Evolutionary conservation across 2,113 vertebrate genomes (phyloP).

Genomic region (Indicator maculatus): DNA sequence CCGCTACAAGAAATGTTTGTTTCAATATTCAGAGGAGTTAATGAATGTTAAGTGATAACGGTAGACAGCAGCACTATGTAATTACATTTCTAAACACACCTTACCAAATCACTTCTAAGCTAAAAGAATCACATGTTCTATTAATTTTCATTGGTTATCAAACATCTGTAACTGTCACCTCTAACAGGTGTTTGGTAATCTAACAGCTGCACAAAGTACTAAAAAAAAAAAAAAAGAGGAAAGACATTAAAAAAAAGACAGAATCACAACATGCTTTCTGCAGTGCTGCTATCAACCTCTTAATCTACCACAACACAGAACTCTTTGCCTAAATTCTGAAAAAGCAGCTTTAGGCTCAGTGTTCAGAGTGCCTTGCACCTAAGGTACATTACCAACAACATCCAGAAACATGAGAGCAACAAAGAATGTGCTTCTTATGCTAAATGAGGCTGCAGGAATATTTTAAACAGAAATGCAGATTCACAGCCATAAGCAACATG

Average conservation of each 20-base stretch:
- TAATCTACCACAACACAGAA: background rate
- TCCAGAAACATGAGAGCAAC: background rate
- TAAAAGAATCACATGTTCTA: conserved; percentile 53
- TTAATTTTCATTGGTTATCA: conserved; percentile 64
- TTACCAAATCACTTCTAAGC: conserved; percentile 48
- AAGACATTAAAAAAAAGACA: background rate
- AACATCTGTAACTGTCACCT: conserved; percentile 62
- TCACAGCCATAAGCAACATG: background rate
- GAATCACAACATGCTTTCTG: background rate
- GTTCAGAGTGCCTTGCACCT: background rate
- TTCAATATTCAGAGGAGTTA: conserved; percentile 55
- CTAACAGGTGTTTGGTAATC: conserved; percentile 67
- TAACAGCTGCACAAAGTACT: conserved; percentile 63
- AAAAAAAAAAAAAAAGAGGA: background rate
- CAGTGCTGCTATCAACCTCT: background rate
- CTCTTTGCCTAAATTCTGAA: background rate
- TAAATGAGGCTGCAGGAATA: background rate
- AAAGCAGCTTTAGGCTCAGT: background rate
- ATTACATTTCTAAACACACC: conserved; percentile 59
- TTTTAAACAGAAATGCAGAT: background rate
- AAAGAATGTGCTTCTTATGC: background rate
- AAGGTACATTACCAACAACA: background rate
- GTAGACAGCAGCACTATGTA: conserved; percentile 57
- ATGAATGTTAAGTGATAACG: conserved; percentile 54
- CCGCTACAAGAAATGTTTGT: conserved; percentile 25